These are phyloP conservation scores for Polyommatus iphigenia DNA, from an alignment of 2,888 invertebrate species.

Conservation along the genomic window DNA sequence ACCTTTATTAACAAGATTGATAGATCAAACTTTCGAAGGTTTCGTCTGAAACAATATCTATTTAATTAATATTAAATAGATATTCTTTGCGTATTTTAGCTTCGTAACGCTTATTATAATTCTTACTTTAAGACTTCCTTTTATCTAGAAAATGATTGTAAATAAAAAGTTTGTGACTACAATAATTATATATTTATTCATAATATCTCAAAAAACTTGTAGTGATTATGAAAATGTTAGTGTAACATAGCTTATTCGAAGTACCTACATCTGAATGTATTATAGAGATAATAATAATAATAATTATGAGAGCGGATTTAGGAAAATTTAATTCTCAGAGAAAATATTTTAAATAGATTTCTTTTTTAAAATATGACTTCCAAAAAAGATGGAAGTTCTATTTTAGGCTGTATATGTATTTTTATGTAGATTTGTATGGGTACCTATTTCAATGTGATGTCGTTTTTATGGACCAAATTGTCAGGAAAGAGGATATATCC, in stretches of 20 bases:
- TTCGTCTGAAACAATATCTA: neutral
- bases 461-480: neutral
- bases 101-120: neutral
- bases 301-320: too few relatives aligned
- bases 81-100: neutral
- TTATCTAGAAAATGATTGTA: neutral
- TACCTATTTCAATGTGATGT: neutral
- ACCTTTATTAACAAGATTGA: constrained; percentile 8
- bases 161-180: neutral
- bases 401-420: too few relatives aligned
- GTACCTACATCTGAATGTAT: too few relatives aligned
- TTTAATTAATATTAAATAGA: neutral
- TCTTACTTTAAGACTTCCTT: neutral
- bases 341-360: too few relatives aligned
- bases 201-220: too few relatives aligned
- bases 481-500: neutral
- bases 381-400: too few relatives aligned
- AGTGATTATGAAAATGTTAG: too few relatives aligned
- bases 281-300: too few relatives aligned
- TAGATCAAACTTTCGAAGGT: neutral
- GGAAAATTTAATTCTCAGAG: too few relatives aligned
- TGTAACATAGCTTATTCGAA: too few relatives aligned
- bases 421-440: too few relatives aligned
- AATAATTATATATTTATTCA: neutral
- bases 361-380: too few relatives aligned